phyloP scores from a whole-genome alignment of 2,888 invertebrate species.

The Polydesmus complanatus region DNA sequence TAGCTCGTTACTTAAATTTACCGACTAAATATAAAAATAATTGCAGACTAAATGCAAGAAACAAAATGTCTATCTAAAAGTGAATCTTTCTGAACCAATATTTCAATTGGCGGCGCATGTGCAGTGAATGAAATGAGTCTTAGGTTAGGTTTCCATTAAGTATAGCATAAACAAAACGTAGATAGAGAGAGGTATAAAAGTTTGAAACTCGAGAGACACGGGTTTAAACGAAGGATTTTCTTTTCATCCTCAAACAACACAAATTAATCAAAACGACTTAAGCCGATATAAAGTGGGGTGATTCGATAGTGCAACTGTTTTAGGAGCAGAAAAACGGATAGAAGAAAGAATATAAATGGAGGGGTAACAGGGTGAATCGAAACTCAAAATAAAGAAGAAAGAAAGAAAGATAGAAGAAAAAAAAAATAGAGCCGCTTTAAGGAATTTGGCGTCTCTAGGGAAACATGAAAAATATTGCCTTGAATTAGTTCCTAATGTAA shows the following conservation, averaged over 20 bases:
- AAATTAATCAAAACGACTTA: slow-evolving; percentile 16
- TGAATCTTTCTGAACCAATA: no score
- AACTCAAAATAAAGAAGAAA: not conserved
- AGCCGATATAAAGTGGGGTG: slow-evolving; percentile 9
- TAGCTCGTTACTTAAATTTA: no score
- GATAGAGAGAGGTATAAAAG: no score
- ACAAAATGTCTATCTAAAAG: no score
- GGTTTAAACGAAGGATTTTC: not conserved
- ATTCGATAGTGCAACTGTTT: not conserved
- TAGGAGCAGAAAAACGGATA: not conserved
- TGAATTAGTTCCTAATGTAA: slow-evolving; percentile 17
- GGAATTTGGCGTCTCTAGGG: slow-evolving; percentile 6
- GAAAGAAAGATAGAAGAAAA: not conserved
- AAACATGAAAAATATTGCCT: slow-evolving; percentile 16
- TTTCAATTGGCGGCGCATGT: no score
- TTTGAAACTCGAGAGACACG: not conserved
- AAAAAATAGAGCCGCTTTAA: not conserved
- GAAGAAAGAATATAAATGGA: no score
- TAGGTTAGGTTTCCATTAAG: no score
- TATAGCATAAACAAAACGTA: no score
- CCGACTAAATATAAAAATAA: no score
- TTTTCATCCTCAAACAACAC: slow-evolving; percentile 5
- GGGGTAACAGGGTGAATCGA: not conserved
- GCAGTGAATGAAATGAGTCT: not conserved
- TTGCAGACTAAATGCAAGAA: no score